A percentile compares a stretch with the other conserved stretches of the same genome.
Evolutionary conservation across 2,888 invertebrate species (phyloP).

Genomic region (Strigamia maritima): DNA sequence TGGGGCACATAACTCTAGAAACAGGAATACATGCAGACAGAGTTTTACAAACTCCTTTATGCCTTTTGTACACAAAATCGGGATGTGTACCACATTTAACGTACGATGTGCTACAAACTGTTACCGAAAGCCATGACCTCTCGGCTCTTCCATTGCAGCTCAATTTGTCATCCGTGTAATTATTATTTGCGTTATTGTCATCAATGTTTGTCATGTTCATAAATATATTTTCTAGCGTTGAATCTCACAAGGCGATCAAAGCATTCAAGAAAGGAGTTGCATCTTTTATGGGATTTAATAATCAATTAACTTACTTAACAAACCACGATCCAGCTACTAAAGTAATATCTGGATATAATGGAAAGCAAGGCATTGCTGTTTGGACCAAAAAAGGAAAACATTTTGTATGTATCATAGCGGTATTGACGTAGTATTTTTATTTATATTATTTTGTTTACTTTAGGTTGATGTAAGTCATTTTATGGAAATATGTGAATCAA

Average conservation of each 20-base stretch:
- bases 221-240: conserved; percentile 56
- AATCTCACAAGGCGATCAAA: conserved; percentile 64
- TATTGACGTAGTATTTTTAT: background rate
- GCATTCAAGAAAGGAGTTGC: conserved; percentile 64
- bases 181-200: background rate
- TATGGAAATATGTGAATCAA: conserved; percentile 72
- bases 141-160: conserved; percentile 70
- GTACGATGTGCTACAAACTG: conserved; percentile 48
- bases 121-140: conserved; percentile 51
- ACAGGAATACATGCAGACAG: conserved; percentile 56
- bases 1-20: background rate
- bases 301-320: conserved; percentile 58
- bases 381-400: conserved; percentile 77
- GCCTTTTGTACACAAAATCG: conserved; percentile 74
- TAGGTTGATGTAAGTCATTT: conserved; percentile 58
- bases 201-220: background rate
- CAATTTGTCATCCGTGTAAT: conserved; percentile 44
- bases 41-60: conserved; percentile 68
- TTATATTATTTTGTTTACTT: conserved; percentile 45
- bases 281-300: conserved; percentile 42
- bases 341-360: conserved; percentile 69
- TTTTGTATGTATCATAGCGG: conserved; percentile 59
- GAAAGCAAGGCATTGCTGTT: conserved; percentile 66
- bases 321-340: conserved; percentile 68
- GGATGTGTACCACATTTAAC: conserved; percentile 78